Evolutionary conservation across 92 coral and sea anemone species (phyloP), one percentile per base, ranked within the genome.

Genomic region (Paramuricea clavata): DNA sequence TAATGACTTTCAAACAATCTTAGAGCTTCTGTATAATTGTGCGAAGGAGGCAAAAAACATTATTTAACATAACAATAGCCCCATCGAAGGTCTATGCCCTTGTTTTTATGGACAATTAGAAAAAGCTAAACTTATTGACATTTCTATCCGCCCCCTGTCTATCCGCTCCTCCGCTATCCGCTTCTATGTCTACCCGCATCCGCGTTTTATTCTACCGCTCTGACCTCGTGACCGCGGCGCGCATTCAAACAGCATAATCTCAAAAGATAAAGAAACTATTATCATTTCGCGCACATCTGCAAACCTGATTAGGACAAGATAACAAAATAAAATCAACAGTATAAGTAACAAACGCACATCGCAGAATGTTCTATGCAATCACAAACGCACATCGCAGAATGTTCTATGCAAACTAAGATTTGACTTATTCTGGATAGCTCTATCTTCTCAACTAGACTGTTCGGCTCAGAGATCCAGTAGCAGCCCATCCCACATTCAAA

Each of bases 211-310:
- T 21, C 23, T 4, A 52, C 22, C 61, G 21, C 68, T 19, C 36
- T 65, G 72, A 11, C 34, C 70, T 8, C 36, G 5, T 62, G 70
- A 65, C 41, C 36, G 41, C 32, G 8, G 22, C 36, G 62, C 72
- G 32, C 65, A 22, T 2, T 4, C 68, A 30, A 65, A 60, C 68
- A 60, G 9, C 68, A 31, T 25, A 22, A 65, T 65, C 72, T 4
- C 72, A 31, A 16, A 65, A 65, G 41, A 65, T 16, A 65, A 65
- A 31, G 72, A 65, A 31, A 65, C 72, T 27, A 31, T 65, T 65
- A 65, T 65, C 72, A 31, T 16, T 28, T 0, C 6, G 39, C 39
- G 41, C 31, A 27, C 36, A 65, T 65, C 72, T 65, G 72, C 39
- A 33, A 65, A 65, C 0, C 7, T 65, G 36, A 65, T 65, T 19